Percentiles rank a stretch among this genome's conserved stretches.
phyloP scores from a whole-genome alignment of 2,888 invertebrate genomes.

The Cataglyphis albicans region DNA sequence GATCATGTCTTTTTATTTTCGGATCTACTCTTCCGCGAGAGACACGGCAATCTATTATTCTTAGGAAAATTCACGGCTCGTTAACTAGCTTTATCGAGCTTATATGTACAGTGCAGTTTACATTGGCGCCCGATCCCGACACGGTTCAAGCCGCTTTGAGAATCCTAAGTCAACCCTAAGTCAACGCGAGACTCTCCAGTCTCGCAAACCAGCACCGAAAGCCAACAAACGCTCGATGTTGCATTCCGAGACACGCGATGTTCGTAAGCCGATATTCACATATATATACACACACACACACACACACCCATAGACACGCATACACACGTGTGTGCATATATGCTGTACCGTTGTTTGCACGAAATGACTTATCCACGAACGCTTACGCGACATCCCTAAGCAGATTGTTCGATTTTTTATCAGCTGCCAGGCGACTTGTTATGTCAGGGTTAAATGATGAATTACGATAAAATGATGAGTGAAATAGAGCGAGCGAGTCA shows the following conservation, averaged over 20 bases:
- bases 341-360: conserved; percentile 16
- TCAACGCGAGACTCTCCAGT: conserved; percentile 64
- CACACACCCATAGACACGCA: no score
- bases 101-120: conserved; percentile 58
- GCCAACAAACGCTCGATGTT: conserved; percentile 40
- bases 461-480: conserved; percentile 18
- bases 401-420: conserved; percentile 39
- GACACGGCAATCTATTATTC: conserved; percentile 21
- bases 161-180: conserved; percentile 77
- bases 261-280: conserved; percentile 35
- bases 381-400: conserved; percentile 19
- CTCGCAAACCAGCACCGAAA: conserved; percentile 35
- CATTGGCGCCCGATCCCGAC: conserved; percentile 72
- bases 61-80: conserved; percentile 59
- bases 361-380: background rate
- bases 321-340: background rate
- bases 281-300: background rate
- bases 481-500: conserved; percentile 4
- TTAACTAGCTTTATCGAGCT: conserved; percentile 62
- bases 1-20: background rate
- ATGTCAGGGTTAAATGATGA: conserved; percentile 15
- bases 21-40: background rate
- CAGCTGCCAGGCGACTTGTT: background rate
- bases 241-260: conserved; percentile 34
- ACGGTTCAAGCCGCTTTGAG: conserved; percentile 60